Conservation (phyloP, 2,113 vertebrate species). For the Epinephelus moara region DNA sequence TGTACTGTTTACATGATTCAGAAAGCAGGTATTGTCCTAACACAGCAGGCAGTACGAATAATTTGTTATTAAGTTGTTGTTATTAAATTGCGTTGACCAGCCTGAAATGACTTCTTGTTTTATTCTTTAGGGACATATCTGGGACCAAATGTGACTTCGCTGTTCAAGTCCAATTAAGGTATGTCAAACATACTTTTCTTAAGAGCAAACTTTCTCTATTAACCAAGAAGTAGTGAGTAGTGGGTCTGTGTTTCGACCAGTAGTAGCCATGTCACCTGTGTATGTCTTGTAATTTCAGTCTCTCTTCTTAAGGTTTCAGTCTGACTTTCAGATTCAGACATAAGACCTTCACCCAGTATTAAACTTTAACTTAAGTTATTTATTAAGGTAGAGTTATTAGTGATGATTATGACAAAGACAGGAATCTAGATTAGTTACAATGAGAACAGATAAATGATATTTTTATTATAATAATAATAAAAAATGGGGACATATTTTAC, state of each 20-base stretch:
- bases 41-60: not conserved
- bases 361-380: not conserved
- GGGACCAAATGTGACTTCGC: slow-evolving; percentile 99
- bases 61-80: not conserved
- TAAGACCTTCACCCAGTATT: not conserved
- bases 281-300: not conserved
- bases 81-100: not conserved
- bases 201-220: not conserved
- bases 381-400: not conserved
- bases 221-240: not conserved
- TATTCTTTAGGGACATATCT: slow-evolving; percentile 94
- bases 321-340: not conserved
- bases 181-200: slow-evolving; percentile 26
- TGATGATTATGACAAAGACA: not conserved
- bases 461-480: too few species aligned
- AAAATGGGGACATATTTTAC: not conserved
- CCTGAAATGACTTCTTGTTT: slow-evolving; percentile 13
- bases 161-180: slow-evolving; percentile 99
- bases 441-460: not conserved
- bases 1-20: not conserved
- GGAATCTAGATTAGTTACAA: not conserved
- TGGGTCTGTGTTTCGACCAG: not conserved
- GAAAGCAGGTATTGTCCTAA: not conserved
- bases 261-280: not conserved
- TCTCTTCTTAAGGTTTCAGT: not conserved